Base-by-base conservation (phyloP, 2,113 vertebrate species). In the Galemys pyrenaicus region DNA sequence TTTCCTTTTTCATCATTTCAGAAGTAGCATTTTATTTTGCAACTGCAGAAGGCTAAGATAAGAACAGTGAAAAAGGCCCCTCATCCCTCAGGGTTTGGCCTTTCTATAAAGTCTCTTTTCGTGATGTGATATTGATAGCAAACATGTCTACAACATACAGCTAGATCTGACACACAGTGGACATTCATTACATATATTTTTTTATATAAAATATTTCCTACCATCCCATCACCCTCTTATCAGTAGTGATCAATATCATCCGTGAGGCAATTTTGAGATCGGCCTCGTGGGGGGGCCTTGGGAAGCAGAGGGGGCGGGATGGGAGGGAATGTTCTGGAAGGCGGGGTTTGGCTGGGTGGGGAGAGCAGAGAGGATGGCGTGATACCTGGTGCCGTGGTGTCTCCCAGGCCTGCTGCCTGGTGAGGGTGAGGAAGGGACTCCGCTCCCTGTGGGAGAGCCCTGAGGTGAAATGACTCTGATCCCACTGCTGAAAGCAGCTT, bases 1-100 rank as follows among this genome's bases (percentile, higher is more conserved):
- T 83, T 39, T 30, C 41, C 24, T 92, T 89, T 94, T 39, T 3
- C 19, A 26, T 35, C 2, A 60, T 73, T 70, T 78, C 24, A 16
- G 26, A 67, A 94, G n/a, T 82, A 80, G 58, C 2, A 30, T 65
- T 67, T 94, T 70, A 46, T 65, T 56, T 35, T 81, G 62, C 68
- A 54, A 51, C 46, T 49, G 35, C 12, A 64, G 54, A 89, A 17
- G 87, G 46, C 30, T 54, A 70, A 88, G 51, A 77, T 41, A 64
- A 60, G 65, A n/a, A 20, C 54, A 22, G 20, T 39, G 22, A 1
- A 71, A 94, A 81, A 70, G 49, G 13, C 13, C 41, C 56, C 1
- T 68, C 4, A 10, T 2, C 30, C 24, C 24, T 4, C 22, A 22
- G 46, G 82, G 3, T 58, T 54, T 64, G 68, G 9, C 35, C 44